Base-by-base conservation (phyloP, 2,888 invertebrate species). In the Trichopria drosophilae region DNA sequence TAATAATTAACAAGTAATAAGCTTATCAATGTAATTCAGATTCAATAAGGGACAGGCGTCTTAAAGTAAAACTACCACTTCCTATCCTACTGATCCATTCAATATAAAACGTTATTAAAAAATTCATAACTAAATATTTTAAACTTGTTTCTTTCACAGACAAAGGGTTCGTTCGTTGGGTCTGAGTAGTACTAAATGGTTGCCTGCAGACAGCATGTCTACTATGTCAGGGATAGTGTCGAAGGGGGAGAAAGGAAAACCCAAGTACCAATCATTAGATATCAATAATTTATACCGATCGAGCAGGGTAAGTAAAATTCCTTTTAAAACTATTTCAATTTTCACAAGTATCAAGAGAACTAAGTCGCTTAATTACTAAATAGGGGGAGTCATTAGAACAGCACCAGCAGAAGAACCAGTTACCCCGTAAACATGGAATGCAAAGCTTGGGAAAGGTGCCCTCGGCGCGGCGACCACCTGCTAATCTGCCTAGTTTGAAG, bases 371-470 rank as follows among this genome's bases (percentile, higher is more conserved):
- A 50, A 51, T 53, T 57, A 48, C 57, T 51, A 47, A 75, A 44
- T 69, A 90, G 90, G 90, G 90, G 76, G 90, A 90, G 81, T 86
- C 87, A 78, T 87, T 85, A 72, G 92, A 93, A 80, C 88, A 90
- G 75, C 88, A 88, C 73, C 88, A 88, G 78, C 88, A 88, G 72
- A 92, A 91, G 81, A 90, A 85, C 80, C 87, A 88, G 81, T 85
- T 89, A 80, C 88, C 88, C 77, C 92, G 92, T 81, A 96, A 96
- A 87, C 95, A 97, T 95, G 97, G 97, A 85, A 93, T 98, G 90
- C 98, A 98, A 90, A 90, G 90, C 83, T 88, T 99, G 88, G 98
- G 98, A 81, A 98, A 97, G 87, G 93, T 97, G 81, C 93, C 92
- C 79, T 91, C 90, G 80, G 93, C 93, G 78, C 90, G 98, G 82